Evolutionary conservation across 2,888 invertebrate genomes (phyloP), one percentile per base, ranked within the genome.

Genomic region (Yponomeuta cagnagella): DNA sequence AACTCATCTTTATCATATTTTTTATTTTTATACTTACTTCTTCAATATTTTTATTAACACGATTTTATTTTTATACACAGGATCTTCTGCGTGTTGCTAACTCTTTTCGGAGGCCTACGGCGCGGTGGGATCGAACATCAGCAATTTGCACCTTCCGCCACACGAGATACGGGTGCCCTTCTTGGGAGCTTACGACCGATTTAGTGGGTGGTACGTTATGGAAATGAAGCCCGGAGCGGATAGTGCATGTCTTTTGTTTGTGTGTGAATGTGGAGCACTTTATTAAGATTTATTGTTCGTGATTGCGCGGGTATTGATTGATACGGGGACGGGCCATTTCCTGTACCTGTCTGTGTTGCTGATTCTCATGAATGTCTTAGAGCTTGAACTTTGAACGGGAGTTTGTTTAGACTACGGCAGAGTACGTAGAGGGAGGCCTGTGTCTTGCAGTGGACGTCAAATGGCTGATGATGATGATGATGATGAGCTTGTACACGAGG

Each of bases 281-380:
- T 65, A 65, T 65, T 65, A 65, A 31, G 23, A 65, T 65, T 31
- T 65, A 65, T 65, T 23, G 65, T 23, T 23, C 2, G 31, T 65
- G 31, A 65, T 65, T 65, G 23, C n/a, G 30, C 31, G n/a, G 10
- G 30, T 30, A 31, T 65, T 30, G 65, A 23, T 65, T 30, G 2
- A 23, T 30, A 65, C 31, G 65, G 31, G 3, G 8, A 58, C 15
- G 52, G 15, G 52, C 52, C 15, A 2, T 58, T 58, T 58, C 52
- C 52, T 58, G 1, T 58, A 58, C 2, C 12, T 58, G 8, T 15
- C 8, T 43, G 43, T 33, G 33, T 23, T 23, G 23, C 23, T 23
- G 23, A 23, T 23, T 23, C 23, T 23, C 23, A 23, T 23, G 23
- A 23, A 23, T 23, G 23, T 23, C 23, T 23, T 23, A 23, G 23